Base-by-base conservation (phyloP, 2,113 vertebrate genomes). In the Nannospalax galili region DNA sequence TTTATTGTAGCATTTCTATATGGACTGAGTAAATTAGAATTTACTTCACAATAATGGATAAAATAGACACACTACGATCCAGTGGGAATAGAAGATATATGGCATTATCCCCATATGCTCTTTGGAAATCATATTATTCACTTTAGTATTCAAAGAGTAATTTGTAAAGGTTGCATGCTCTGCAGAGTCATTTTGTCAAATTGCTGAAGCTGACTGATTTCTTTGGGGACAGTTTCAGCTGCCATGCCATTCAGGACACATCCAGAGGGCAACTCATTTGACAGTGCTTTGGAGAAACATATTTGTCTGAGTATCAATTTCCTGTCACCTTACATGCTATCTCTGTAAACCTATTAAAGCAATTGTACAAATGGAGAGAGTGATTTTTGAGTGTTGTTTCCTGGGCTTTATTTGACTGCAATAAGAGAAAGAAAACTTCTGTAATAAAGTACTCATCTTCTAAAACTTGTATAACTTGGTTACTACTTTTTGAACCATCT, bases 291-390 rank as follows among this genome's bases (percentile, higher is more conserved):
- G 72, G 24, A 95, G 92, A 96, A 97, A 91, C 35, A 95, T 84
- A 98, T 97, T 97, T 97, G 72, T 94, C 84, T 95, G 96, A 93
- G 58, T 92, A 98, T 97, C 96, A 98, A 97, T 98, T 97, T 98
- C 78, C 95, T 98, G 96, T 97, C 97, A 98, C 93, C 73, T 84
- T 93, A 48, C 56, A 89, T 97, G 37, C 93, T 91, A 80, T 93
- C 80, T 95, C 92, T 95, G 96, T 98, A 97, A 97, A 98, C 97
- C n/a, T 98, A 97, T 97, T 89, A 84, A 98, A 97, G 62, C 73
- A 95, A 92, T 95, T 97, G 56, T 74, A 96, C 95, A 80, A 97
- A 32, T 81, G 92, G 92, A 93, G 93, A 93, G 74, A 96, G 69
- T 97, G 70, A 96, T 96, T 97, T 97, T 73, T 85, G 95, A 82